These are phyloP conservation scores for Eupithecia insigniata DNA, from an alignment of 2,888 invertebrate genomes.

Conservation along the genomic window DNA sequence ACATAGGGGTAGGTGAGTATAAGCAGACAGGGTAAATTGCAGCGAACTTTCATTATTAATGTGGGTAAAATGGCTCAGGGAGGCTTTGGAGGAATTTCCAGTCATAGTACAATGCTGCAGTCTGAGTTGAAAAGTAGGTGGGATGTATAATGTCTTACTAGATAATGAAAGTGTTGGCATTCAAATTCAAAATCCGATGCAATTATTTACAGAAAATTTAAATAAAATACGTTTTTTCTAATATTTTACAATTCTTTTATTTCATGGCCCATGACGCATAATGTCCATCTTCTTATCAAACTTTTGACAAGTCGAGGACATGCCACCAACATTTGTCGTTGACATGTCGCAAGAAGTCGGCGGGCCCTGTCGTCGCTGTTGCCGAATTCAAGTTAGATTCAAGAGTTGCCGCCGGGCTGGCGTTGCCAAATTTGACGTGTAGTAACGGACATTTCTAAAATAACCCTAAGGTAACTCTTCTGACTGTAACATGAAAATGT, in stretches of 20 bases:
- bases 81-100: constrained; percentile 41
- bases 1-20: constrained; percentile 22
- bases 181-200: background rate
- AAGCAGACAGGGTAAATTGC: constrained; percentile 40
- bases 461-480: background rate
- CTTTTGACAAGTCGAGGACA: no score
- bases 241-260: no score
- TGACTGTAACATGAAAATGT: constrained; percentile 46
- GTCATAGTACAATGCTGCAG: constrained; percentile 17
- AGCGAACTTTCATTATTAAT: constrained; percentile 47
- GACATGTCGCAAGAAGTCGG: no score
- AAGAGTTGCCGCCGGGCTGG: no score
- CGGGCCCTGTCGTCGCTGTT: no score
- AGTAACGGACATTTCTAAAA: constrained; percentile 1
- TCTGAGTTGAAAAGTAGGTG: background rate
- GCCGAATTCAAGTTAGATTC: no score
- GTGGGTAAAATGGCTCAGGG: constrained; percentile 37
- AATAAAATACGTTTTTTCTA: background rate
- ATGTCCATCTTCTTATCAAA: no score
- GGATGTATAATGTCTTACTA: background rate
- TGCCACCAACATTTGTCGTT: no score
- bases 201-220: background rate
- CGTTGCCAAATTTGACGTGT: background rate
- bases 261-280: no score
- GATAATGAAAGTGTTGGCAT: background rate